A percentile compares a stretch with the other conserved stretches of the same genome.
Evolutionary conservation across 2,113 vertebrate species (phyloP).

Genomic region (Nyctereutes procyonoides): DNA sequence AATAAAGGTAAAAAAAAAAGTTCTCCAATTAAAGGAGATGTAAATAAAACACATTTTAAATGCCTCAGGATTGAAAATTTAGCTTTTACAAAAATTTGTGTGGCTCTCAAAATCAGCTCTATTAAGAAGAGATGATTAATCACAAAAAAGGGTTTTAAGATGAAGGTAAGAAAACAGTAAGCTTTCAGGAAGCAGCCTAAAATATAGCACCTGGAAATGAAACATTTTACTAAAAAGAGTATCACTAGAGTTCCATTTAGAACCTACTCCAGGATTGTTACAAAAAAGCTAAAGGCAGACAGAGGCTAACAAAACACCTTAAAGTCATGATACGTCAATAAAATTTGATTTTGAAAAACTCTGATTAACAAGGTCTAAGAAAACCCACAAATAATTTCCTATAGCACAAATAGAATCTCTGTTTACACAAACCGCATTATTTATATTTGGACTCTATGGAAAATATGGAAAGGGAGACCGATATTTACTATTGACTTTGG

Average conservation of each 20-base stretch:
- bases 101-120: neutral
- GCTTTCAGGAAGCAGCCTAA: neutral
- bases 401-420: neutral
- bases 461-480: neutral
- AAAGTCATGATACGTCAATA: neutral
- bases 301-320: neutral
- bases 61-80: neutral
- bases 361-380: neutral
- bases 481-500: neutral
- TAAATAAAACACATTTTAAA: neutral
- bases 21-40: neutral
- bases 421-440: slow-evolving; percentile 34
- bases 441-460: slow-evolving; percentile 11
- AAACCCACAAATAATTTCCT: slow-evolving; percentile 23
- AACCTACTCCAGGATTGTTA: neutral
- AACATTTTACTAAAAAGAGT: slow-evolving; percentile 4
- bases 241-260: neutral
- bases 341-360: slow-evolving; percentile 35
- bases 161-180: neutral
- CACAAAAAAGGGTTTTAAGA: neutral
- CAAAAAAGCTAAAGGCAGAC: neutral
- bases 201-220: neutral
- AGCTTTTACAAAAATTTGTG: neutral
- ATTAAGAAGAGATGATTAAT: neutral
- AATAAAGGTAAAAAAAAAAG: neutral